Conservation (phyloP, 2,888 invertebrate genomes). For the Bimastos eiseni region DNA sequence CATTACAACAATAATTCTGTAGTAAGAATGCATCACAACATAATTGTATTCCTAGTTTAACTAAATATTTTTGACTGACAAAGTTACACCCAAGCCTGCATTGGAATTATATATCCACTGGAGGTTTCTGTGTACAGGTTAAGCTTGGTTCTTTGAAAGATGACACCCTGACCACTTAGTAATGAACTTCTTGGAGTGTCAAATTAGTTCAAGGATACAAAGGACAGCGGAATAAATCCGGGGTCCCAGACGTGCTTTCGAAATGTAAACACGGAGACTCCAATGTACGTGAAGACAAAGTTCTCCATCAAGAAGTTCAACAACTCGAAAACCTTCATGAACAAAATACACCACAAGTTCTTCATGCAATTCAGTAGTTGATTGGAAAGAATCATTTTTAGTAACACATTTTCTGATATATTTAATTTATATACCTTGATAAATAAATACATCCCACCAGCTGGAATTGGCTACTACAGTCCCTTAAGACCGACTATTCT, state of each 20-base stretch:
- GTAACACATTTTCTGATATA: no score
- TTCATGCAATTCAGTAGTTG: neutral
- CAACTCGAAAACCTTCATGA: conserved; percentile 76
- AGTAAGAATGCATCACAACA: no score
- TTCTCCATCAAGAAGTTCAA: conserved; percentile 95
- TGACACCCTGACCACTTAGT: neutral
- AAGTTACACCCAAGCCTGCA: neutral
- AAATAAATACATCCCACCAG: no score
- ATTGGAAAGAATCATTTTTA: neutral
- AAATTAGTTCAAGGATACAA: conserved; percentile 71
- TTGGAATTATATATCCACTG: neutral
- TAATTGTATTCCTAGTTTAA: no score
- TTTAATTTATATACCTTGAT: no score
- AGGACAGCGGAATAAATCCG: conserved; percentile 86
- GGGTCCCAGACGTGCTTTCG: conserved; percentile 91
- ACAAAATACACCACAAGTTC: neutral
- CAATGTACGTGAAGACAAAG: conserved; percentile 97
- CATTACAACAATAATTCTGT: no score
- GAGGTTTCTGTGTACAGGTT: neutral
- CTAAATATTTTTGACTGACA: neutral
- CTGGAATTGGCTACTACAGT: no score
- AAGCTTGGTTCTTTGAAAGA: neutral
- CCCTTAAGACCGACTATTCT: no score
- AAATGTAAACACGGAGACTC: conserved; percentile 97
- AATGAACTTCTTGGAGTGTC: neutral